Evolutionary conservation across 2,113 vertebrate genomes (phyloP).

Genomic region (Phalacrocorax brasilianus): DNA sequence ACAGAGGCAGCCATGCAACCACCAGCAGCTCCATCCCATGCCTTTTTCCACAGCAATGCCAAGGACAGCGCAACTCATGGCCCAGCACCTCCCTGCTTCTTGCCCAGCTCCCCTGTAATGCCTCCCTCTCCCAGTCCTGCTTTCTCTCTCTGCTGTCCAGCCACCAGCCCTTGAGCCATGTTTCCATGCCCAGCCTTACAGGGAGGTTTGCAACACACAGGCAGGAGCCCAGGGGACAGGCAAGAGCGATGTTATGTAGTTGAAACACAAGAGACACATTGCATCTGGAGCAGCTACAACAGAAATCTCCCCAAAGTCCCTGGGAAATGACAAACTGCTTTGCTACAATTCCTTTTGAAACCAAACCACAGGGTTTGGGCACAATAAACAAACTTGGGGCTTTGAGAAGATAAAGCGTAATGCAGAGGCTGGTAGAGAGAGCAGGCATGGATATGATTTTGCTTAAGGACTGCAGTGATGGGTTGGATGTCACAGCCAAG

Average conservation of each 20-base stretch:
- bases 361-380: neutral
- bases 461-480: neutral
- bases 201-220: neutral
- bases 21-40: neutral
- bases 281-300: neutral
- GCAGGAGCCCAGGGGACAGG: neutral
- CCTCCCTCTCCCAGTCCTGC: neutral
- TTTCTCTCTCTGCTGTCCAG: neutral
- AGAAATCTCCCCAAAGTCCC: neutral
- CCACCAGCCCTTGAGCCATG: neutral
- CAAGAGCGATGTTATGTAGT: accelerated
- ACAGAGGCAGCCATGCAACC: neutral
- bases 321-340: neutral
- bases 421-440: neutral
- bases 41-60: neutral
- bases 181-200: accelerated
- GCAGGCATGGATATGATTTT: neutral
- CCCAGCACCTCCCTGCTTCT: neutral
- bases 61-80: neutral
- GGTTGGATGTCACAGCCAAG: neutral
- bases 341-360: neutral
- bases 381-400: accelerated
- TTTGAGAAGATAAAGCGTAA: neutral
- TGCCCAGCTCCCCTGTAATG: neutral
- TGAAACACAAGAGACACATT: neutral